Evolutionary conservation across 2,797 vertebrate genomes (phyloP).

Genomic region (Gallirallus australis): DNA sequence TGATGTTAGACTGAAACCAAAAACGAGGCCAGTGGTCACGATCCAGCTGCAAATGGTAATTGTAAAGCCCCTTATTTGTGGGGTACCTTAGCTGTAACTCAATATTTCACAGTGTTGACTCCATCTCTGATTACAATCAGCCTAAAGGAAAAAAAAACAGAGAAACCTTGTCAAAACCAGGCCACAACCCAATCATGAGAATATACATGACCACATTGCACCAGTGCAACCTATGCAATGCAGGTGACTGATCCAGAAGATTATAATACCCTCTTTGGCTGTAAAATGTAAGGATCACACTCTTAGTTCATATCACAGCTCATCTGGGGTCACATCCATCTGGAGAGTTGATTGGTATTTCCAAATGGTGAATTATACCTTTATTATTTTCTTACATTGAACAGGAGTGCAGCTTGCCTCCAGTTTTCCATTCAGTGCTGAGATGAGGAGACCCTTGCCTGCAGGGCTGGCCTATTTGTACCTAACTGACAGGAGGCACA

Average conservation of each 20-base stretch:
- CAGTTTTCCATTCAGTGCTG: neutral
- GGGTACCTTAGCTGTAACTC: neutral
- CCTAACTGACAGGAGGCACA: rapidly evolving
- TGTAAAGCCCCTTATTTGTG: neutral
- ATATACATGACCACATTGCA: neutral
- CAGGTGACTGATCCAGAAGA: neutral
- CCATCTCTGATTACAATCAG: neutral
- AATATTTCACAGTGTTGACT: neutral
- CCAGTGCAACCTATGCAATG: neutral
- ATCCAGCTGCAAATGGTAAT: neutral
- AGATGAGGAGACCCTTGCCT: neutral
- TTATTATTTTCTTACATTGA: neutral
- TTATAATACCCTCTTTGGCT: neutral
- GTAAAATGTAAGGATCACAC: neutral
- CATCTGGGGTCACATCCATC: neutral
- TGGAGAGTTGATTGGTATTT: neutral
- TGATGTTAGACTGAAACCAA: neutral
- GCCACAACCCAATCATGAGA: neutral
- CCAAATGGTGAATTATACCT: neutral
- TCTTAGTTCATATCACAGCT: neutral
- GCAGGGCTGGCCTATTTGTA: neutral
- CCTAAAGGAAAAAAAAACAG: neutral
- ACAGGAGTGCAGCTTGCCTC: neutral
- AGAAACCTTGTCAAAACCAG: neutral
- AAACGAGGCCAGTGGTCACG: neutral